These are phyloP conservation scores for Oscheius sp. DNA, from an alignment of 1,140 invertebrate species.

Conservation along the genomic window DNA sequence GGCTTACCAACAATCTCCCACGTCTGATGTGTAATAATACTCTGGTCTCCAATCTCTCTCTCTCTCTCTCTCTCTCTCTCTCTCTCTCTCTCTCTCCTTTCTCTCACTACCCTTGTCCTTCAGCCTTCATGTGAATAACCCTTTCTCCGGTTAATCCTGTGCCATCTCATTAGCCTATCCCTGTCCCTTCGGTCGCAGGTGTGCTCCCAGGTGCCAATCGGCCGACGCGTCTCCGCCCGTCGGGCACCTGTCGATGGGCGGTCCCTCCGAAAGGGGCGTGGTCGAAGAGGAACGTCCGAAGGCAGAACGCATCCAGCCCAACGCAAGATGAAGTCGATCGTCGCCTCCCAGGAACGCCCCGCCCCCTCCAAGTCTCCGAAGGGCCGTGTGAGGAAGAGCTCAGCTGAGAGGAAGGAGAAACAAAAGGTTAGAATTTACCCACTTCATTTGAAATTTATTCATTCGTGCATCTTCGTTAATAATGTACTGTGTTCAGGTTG, in stretches of 20 bases:
- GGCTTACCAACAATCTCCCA: too few relatives aligned
- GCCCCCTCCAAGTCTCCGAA: background rate
- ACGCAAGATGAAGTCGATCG: background rate
- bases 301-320: background rate
- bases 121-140: too few relatives aligned
- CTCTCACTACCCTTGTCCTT: too few relatives aligned
- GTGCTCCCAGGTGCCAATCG: conserved; percentile 5
- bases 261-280: conserved; percentile 5
- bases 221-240: background rate
- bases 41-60: too few relatives aligned
- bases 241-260: background rate
- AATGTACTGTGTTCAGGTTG: background rate
- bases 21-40: too few relatives aligned
- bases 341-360: background rate
- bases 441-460: too few relatives aligned
- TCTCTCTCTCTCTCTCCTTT: too few relatives aligned
- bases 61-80: too few relatives aligned
- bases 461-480: background rate
- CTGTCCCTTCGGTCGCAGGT: background rate
- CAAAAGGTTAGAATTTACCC: too few relatives aligned
- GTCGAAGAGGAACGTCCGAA: background rate
- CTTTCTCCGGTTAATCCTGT: too few relatives aligned
- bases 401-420: background rate
- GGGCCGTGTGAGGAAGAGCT: background rate
- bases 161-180: too few relatives aligned